Evolutionary conservation across 2,113 vertebrate species (phyloP).

Genomic region (Hydrochoerus hydrochaeris): DNA sequence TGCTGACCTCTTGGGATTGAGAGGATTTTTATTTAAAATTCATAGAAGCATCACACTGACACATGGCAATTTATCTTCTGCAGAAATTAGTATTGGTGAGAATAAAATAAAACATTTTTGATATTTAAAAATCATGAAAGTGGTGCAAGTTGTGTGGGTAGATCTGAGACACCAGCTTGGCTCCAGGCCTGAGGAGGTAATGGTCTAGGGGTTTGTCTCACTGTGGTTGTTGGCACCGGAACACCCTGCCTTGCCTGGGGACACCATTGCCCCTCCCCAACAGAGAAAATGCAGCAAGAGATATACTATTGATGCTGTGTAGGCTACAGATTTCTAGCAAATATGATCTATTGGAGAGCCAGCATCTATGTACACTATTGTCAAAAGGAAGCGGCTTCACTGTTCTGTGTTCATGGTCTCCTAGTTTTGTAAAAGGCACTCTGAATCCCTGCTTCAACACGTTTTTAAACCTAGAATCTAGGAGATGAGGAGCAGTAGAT

Average conservation of each 20-base stretch:
- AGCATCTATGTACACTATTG: neutral
- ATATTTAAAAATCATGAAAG: neutral
- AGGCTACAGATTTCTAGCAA: neutral
- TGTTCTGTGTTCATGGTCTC: rapidly evolving
- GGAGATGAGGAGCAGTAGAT: neutral
- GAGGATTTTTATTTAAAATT: neutral
- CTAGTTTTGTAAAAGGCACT: neutral
- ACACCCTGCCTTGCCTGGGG: neutral
- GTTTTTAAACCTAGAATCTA: neutral
- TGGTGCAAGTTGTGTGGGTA: neutral
- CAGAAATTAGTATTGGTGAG: neutral
- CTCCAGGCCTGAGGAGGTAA: neutral
- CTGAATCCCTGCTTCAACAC: neutral
- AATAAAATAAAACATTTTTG: neutral
- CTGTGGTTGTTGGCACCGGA: neutral
- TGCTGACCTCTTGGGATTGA: neutral
- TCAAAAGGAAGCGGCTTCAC: neutral
- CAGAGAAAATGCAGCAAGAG: neutral
- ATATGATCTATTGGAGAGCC: rapidly evolving
- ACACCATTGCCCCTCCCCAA: neutral
- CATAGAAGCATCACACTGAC: neutral
- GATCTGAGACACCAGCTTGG: neutral
- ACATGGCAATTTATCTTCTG: neutral
- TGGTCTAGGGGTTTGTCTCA: neutral
- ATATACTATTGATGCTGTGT: neutral